Evolutionary conservation across 2,113 vertebrate genomes (phyloP), one percentile per base, ranked within the genome.

Genomic region (Neotoma lepida): DNA sequence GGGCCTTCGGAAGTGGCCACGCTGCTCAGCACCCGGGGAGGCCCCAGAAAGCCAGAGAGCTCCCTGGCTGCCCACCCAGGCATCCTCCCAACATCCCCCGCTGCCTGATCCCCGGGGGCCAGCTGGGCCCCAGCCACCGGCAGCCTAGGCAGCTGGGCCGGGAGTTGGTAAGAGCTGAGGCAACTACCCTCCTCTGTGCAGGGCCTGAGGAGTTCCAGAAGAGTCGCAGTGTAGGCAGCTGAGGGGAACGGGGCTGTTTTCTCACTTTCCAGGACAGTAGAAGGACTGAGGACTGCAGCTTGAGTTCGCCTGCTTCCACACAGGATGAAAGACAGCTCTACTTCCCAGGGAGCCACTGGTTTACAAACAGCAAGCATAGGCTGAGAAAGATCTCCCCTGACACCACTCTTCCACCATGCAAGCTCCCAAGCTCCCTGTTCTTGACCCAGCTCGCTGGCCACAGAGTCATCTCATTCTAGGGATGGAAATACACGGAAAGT

Each of bases 1-100:
- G 86, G 92, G 86, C 95, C 93, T 97, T 93, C 94, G 91, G 95
- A 96, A 95, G 94, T 96, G 94, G 96, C 96, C 95, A 94, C 10
- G 44, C 94, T 91, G 89, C 96, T 94, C 85, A 68, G 89, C 91
- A 68, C 91, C 95, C 24, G 6, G 89, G 88, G 93, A 90, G 95
- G 96, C 93, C 95, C 93, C 95, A 84, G 96, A 93, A 94, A 95
- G 93, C 91, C 33, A 6, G 68, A 6, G 68, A 61, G 14, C 86
- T 94, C 84, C 18, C 89, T 35, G 54, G 68, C 96, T 3, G n/a
- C 96, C 96, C 95, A 96, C 95, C 92, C 96, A 95, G 89, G 85
- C 88, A 9, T 86, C 94, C 86, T 93, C 87, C 73, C 80, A 71
- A 9, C 44, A 64, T 10, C 77, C 88, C 88, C 84, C 78, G 9